Conservation (phyloP, 1,140 invertebrate genomes). For the Achatina immaculata region DNA sequence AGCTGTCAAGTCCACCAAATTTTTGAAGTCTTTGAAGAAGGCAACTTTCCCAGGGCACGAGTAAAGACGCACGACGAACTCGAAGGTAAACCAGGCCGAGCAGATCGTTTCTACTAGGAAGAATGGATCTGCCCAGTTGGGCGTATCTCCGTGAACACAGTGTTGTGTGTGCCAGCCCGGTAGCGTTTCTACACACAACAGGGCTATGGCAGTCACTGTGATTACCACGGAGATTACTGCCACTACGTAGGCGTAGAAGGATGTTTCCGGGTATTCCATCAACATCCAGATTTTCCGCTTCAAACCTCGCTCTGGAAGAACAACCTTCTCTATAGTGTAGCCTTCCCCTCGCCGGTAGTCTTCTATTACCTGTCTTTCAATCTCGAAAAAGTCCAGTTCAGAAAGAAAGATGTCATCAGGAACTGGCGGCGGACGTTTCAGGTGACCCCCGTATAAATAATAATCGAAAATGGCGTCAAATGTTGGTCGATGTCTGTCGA, state of each 20-base stretch:
- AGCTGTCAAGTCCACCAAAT: constrained; percentile 73
- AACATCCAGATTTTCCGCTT: constrained; percentile 68
- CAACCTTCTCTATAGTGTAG: constrained; percentile 63
- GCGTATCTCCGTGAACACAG: constrained; percentile 55
- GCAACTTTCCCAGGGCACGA: constrained; percentile 70
- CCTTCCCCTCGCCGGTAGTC: constrained; percentile 69
- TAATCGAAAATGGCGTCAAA: constrained; percentile 71
- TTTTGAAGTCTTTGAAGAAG: constrained; percentile 73
- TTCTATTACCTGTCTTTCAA: constrained; percentile 67
- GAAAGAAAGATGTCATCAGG: constrained; percentile 70
- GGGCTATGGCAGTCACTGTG: constrained; percentile 67
- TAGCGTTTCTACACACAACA: constrained; percentile 70
- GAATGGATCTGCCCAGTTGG: constrained; percentile 65
- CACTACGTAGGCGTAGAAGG: constrained; percentile 64
- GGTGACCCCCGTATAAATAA: constrained; percentile 68
- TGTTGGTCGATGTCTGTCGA: constrained; percentile 70
- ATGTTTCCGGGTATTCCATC: constrained; percentile 71
- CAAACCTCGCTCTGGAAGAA: constrained; percentile 61
- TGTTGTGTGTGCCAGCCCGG: constrained; percentile 52
- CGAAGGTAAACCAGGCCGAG: constrained; percentile 73
- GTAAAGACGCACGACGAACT: constrained; percentile 71
- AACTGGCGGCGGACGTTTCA: constrained; percentile 65
- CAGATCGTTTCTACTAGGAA: constrained; percentile 70
- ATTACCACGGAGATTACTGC: constrained; percentile 68
- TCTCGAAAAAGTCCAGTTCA: constrained; percentile 70